Evolutionary conservation across 2,888 invertebrate species (phyloP), one percentile per base, ranked within the genome.

Genomic region (Diadegma fenestrale): DNA sequence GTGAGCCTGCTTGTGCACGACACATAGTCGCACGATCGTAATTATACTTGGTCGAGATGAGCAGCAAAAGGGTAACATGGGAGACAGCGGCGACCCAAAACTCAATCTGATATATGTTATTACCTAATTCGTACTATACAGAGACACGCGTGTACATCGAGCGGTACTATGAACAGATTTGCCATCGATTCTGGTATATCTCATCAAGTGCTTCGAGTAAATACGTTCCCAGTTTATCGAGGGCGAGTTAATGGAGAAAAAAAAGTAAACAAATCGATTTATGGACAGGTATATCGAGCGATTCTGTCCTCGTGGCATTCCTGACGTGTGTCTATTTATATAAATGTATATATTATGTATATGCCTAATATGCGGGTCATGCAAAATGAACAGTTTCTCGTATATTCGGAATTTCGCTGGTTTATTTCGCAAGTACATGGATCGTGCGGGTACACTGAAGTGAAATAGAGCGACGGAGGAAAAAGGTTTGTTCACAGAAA

Each of bases 61-160:
- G n/a, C n/a, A n/a, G n/a, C n/a, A n/a, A 78, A 63, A 71, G 7
- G 37, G 7, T 4, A 41, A 77, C 72, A 84, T 77, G 80, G 66
- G 77, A 77, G 68, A 45, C 72, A 72, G 45, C 48, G 48, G 45
- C 69, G 61, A 45, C 72, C 10, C 8, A 73, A 78, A n/a, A n/a
- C n/a, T n/a, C n/a, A n/a, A n/a, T n/a, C n/a, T n/a, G n/a, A n/a
- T 75, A 4, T 33, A 58, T 81, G 51, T 68, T 81, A 73, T 84
- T 81, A 73, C 77, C 76, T 72, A 61, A 76, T 80, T 80, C 76
- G 76, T 78, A 69, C 43, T 68, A 66, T 58, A 45, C 80, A 48
- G 33, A 2, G 33, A 33, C 33, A 5, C 68, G 51, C 12, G 51
- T 30, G 48, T 48, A 19, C 14, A 14, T n/a, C 12, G 17, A n/a